Base-by-base conservation (phyloP, 1,140 invertebrate species). In the Drosophila equinoxialis region DNA sequence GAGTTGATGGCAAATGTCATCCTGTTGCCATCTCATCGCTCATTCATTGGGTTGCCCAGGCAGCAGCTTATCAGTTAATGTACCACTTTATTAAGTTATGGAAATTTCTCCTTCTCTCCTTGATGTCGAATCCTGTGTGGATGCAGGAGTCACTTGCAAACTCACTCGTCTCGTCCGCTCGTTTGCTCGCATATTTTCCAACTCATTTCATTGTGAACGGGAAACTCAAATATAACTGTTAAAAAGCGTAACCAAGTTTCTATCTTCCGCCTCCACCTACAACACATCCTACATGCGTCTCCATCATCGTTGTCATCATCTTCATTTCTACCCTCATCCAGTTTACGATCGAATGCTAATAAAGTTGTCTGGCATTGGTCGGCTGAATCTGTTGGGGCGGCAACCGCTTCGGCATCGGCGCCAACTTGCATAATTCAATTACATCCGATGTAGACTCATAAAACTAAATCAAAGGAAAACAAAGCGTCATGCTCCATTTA, bases 381-480 rank as follows among this genome's bases (percentile, higher is more conserved):
- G 66, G 35, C 35, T 37, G 35, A 30, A 30, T 30, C 30, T 30
- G 30, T 30, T 30, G 35, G 35, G 35, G 65, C 35, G 55, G 61
- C n/a, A n/a, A n/a, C n/a, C n/a, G n/a, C n/a, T n/a, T n/a, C n/a
- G n/a, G n/a, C 90, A 17, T 20, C 45, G 45, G 30, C 57, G 90
- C 90, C 90, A 91, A 87, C 77, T 91, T 87, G 80, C 85, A 91
- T 91, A 91, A 91, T 91, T 91, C 90, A 91, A 91, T 91, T 91
- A 91, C 90, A 91, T 91, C 90, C 90, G 90, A 90, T 90, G 90
- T 80, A 91, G 90, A 91, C 90, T 81, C 90, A 90, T 91, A 91
- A 91, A 91, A 91, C 90, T 91, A 91, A 91, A 91, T 91, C 90
- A 91, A 91, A 91, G 83, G 80, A 91, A 91, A 91, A 91, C 90